Conservation (phyloP, 92 coral and sea anemone species). For the Epizoanthus scotinus region DNA sequence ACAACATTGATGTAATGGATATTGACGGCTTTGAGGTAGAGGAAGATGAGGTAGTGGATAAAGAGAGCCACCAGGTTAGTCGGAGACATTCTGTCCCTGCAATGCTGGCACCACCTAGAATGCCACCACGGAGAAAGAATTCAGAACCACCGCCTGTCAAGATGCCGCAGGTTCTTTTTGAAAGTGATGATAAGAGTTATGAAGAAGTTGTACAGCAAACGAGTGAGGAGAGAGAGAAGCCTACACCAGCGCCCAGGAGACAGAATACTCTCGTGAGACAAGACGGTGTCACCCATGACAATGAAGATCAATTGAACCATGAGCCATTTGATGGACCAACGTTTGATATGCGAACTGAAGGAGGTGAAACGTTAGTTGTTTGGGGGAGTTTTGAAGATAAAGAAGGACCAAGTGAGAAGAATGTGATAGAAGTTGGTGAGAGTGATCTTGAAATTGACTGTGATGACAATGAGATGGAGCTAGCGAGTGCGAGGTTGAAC, state of each 20-base stretch:
- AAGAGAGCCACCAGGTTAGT: slow-evolving; percentile 30
- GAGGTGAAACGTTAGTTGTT: slow-evolving; percentile 67
- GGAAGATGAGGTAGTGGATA: slow-evolving; percentile 49
- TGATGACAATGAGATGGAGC: slow-evolving; percentile 63
- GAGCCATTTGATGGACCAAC: slow-evolving; percentile 51
- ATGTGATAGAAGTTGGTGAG: slow-evolving; percentile 44
- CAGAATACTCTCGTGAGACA: slow-evolving; percentile 77
- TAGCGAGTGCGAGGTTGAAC: slow-evolving; percentile 67
- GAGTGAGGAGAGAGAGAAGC: slow-evolving; percentile 23
- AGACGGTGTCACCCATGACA: slow-evolving; percentile 64
- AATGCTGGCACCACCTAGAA: slow-evolving; percentile 20
- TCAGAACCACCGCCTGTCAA: slow-evolving; percentile 26
- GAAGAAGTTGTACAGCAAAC: not conserved
- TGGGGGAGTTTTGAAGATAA: slow-evolving; percentile 56
- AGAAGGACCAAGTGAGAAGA: slow-evolving; percentile 47
- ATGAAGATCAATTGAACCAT: slow-evolving; percentile 15
- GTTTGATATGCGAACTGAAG: slow-evolving; percentile 68
- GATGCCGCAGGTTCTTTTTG: slow-evolving; percentile 16
- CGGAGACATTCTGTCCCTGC: slow-evolving; percentile 44
- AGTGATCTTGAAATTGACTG: slow-evolving; percentile 70
- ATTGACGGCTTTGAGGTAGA: slow-evolving; percentile 76
- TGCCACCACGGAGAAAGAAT: slow-evolving; percentile 33
- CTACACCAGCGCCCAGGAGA: slow-evolving; percentile 49
- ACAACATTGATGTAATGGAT: slow-evolving; percentile 74
- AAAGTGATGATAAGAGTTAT: slow-evolving; percentile 5